Evolutionary conservation across 2,888 invertebrate species (phyloP).

Genomic region (Stenodera caucasica): DNA sequence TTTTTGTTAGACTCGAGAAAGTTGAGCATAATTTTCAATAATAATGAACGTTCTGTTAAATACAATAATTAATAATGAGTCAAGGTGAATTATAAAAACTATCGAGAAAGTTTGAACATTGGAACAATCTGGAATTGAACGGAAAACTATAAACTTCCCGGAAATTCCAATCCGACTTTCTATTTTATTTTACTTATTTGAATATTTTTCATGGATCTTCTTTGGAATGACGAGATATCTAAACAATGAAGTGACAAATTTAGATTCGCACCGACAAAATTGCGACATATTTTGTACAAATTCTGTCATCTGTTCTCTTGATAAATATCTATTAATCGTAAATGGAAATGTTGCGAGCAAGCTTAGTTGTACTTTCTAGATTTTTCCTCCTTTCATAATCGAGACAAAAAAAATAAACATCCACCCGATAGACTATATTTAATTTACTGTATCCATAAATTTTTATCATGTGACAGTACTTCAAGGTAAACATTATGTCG

Average conservation of each 20-base stretch:
- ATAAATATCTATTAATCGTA: not conserved
- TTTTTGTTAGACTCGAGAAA: not conserved
- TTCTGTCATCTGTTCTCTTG: not conserved
- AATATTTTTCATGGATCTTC: no score
- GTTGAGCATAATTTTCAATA: not conserved
- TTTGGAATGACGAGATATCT: no score
- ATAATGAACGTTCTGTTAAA: not conserved
- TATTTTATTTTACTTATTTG: conserved; percentile 10
- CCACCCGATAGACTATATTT: not conserved
- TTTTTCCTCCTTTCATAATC: no score
- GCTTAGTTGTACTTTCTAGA: not conserved
- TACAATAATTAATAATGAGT: not conserved
- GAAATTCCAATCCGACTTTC: conserved; percentile 20
- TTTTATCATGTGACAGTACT: conserved; percentile 14
- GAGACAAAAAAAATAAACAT: not conserved
- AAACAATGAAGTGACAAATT: not conserved
- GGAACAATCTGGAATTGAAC: not conserved
- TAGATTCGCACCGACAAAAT: not conserved
- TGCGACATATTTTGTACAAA: conserved; percentile 6
- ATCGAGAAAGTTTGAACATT: not conserved
- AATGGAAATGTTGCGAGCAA: not conserved
- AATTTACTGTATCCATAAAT: conserved; percentile 3
- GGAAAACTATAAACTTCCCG: conserved; percentile 18
- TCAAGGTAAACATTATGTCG: conserved; percentile 32
- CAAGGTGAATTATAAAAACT: not conserved